Base-by-base conservation (phyloP, 2,797 vertebrate genomes). In the Pantherophis alleghaniensis region DNA sequence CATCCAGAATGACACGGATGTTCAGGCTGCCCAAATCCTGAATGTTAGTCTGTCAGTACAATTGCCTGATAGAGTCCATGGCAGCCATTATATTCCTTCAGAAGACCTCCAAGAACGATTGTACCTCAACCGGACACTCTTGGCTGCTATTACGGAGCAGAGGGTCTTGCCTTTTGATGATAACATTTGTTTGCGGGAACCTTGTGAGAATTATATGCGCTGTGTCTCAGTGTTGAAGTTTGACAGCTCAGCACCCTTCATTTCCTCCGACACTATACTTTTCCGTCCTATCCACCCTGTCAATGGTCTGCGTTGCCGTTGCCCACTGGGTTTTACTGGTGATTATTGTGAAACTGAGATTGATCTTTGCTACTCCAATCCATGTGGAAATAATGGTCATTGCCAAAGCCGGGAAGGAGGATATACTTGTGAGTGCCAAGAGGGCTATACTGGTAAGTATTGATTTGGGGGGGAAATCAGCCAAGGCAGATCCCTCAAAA, bases 191-290 rank as follows among this genome's bases (percentile, higher is more conserved):
- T 98, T 99, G 87, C 98, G 99, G 0, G 99, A 99, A 96, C 99
- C 99, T 0, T 99, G 99, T 4, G 99, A 99, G 97, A 99, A 99
- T 97, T 99, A 99, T 98, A 99, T 99, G 99, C 99, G 99, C 98
- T 99, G 99, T 2, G 99, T 99, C 95, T 99, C 99, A 0, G 99
- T 99, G 95, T 97, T 99, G 89, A 98, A 98, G 96, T 99, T 99
- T 1, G 98, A 99, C 98, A 99, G 99, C 96, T 98, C 99, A 0
- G 99, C 99, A 0, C 99, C 99, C 4, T 99, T 99, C 86, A 98
- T 99, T 0, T 97, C 98, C 0, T 99, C 99, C 0, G 98, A 99
- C 92, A 99, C 99, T 51, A 98, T 99, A 95, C 98, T 99, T 94
- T 99, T 99, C 97, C 98, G 99, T 1, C 99, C 99, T 95, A 99